Base-by-base conservation (phyloP, 2,888 invertebrate species). In the Germaria angustata region DNA sequence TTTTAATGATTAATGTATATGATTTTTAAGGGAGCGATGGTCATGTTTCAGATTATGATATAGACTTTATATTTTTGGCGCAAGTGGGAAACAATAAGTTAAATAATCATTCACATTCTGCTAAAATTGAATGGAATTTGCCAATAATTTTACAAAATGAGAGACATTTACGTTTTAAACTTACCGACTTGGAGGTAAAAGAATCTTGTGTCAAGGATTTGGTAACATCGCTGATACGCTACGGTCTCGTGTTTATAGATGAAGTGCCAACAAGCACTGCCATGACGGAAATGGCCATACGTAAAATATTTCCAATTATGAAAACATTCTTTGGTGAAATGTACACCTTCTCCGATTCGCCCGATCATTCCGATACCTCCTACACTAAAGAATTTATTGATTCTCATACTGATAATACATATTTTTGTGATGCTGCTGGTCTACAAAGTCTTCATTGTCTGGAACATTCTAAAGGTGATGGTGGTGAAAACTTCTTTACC, bases 331-430 rank as follows among this genome's bases (percentile, higher is more conserved):
- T 94, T 87, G 96, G 96, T 3, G 94, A 94, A 41, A 94, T 95
- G 93, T 96, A 95, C 94, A 92, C 92, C 44, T 93, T 95, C 86
- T 93, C 93, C 4, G 92, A 93, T 17, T 89, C 92, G 32, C 85
- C 81, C 24, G 92, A 92, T 76, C 94, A 94, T 85, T 93, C 93
- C 0, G 96, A 96, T 86, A 95, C 95, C 0, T 95, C 96, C 0
- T 96, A 96, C 87, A 94, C 94, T 0, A 94, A 93, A 44, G 90
- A 93, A 2, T 93, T 93, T 15, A 91, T 97, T 0, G 94, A 94
- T 2, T 92, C 94, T 0, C 96, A 97, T 87, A 96, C 94, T 2
- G 96, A 96, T 87, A 95, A 94, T 71, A 96, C 95, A 0, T 97
- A 96, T 87, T 95, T 95, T 85, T 93, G 93, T 66, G 94, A 95